Evolutionary conservation across 2,113 vertebrate species (phyloP), one percentile per base, ranked within the genome.

Genomic region (Lucifuga dentata): DNA sequence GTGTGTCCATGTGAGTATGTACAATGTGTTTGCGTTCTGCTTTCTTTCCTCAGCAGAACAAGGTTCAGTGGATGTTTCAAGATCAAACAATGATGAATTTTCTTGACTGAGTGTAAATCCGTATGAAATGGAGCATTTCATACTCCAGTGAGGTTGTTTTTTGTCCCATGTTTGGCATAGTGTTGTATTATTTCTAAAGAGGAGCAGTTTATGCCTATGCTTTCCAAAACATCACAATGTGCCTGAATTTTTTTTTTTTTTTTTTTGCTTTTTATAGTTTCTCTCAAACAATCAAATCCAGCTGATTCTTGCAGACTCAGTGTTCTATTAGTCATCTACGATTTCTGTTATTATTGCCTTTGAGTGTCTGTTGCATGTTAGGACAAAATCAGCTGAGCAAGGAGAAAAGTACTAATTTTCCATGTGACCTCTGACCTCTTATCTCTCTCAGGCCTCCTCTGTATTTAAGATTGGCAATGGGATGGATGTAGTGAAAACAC

Each of bases 201-300:
- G 53, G 78, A 80, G 78, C 76, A 36, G 62, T 81, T 77, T 64
- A 55, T 75, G 68, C 59, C 67, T 81, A 70, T 87, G 76, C 84
- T 91, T 90, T 91, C 79, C 76, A 83, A 87, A 80, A 83, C 86
- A 73, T 92, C 90, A 91, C 90, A 74, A 88, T 73, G 92, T 93
- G 90, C 91, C 91, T 92, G 66, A 91, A 88, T 66, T 64, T 44
- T 84, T 84, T 44, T 74, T 64, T 40, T 48, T 17, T 76, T 88
- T 46, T 68, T 68, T 73, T 85, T 45, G 19, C 49, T 70, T 48
- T 51, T 5, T 66, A 50, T 65, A 65, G 36, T 64, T 51, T 20
- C 46, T 62, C 62, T 76, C 29, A 26, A 85, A 61, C 58, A 64
- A 53, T 69, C 56, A 80, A 68, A 73, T 55, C 52, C 48, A 20